Evolutionary conservation across 2,888 invertebrate genomes (phyloP).

Genomic region (Creontiades dilutus): DNA sequence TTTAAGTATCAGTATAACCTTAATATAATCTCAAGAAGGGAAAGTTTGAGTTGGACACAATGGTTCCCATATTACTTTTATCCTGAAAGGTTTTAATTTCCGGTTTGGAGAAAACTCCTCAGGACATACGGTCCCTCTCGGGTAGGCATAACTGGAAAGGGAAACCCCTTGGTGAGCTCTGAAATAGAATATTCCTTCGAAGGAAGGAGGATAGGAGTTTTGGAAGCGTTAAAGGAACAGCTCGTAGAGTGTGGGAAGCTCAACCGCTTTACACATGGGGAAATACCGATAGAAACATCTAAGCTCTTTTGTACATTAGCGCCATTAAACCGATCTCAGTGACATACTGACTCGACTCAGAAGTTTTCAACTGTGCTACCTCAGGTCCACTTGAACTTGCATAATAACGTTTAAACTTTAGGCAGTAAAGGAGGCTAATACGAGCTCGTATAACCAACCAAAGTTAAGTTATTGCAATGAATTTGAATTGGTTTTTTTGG

Average conservation of each 20-base stretch:
- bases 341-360: no score
- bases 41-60: background rate
- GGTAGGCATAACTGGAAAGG: background rate
- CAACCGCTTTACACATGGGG: background rate
- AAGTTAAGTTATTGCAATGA: no score
- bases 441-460: no score
- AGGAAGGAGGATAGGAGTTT: background rate
- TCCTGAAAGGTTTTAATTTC: conserved; percentile 44
- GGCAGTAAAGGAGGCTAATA: no score
- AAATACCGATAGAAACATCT: background rate
- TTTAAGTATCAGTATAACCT: no score
- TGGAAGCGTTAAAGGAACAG: background rate
- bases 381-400: no score
- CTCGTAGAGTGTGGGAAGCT: background rate
- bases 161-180: background rate
- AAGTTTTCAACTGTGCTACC: no score
- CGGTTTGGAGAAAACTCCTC: conserved; percentile 18
- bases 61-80: background rate
- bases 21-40: background rate
- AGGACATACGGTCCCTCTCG: conserved; percentile 19
- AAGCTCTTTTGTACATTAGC: no score
- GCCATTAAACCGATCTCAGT: no score
- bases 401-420: no score
- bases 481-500: no score
- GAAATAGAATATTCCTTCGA: background rate